These are phyloP conservation scores for Selenia dentaria DNA, from an alignment of 2,888 invertebrate genomes.

Conservation along the genomic window DNA sequence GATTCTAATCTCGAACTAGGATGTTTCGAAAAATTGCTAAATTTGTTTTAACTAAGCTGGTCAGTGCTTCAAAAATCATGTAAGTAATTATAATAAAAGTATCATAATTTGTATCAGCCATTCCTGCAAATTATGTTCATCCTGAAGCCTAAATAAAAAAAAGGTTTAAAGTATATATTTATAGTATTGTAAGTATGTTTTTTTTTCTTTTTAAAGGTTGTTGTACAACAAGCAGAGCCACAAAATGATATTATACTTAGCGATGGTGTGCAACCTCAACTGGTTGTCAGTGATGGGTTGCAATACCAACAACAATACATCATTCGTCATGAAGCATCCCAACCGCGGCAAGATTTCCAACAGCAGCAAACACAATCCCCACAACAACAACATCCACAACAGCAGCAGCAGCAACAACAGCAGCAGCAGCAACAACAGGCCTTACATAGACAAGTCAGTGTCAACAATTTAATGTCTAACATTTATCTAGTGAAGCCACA, in stretches of 20 bases:
- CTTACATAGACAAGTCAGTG: conserved; percentile 60
- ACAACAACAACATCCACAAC: conserved; percentile 55
- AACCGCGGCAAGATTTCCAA: conserved; percentile 63
- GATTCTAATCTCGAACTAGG: too few species aligned
- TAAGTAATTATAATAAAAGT: too few species aligned
- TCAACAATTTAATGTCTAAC: background rate
- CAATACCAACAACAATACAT: conserved; percentile 80
- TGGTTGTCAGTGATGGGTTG: conserved; percentile 75
- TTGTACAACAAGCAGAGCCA: conserved; percentile 81
- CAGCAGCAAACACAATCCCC: conserved; percentile 59
- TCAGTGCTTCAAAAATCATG: too few species aligned
- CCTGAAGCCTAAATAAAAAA: too few species aligned
- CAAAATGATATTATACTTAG: conserved; percentile 83
- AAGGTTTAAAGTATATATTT: too few species aligned
- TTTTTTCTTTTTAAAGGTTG: conserved; percentile 61
- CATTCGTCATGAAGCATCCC: conserved; percentile 73
- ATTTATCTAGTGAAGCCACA: background rate
- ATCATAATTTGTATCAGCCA: too few species aligned
- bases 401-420: conserved; percentile 57
- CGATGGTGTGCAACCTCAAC: conserved; percentile 70
- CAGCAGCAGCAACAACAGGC: conserved; percentile 58
- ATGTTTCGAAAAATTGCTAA: too few species aligned
- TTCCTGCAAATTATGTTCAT: too few species aligned
- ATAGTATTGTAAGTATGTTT: too few species aligned
- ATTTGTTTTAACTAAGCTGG: too few species aligned